Evolutionary conservation across 2,113 vertebrate species (phyloP).

Genomic region (Percopsis transmontana): DNA sequence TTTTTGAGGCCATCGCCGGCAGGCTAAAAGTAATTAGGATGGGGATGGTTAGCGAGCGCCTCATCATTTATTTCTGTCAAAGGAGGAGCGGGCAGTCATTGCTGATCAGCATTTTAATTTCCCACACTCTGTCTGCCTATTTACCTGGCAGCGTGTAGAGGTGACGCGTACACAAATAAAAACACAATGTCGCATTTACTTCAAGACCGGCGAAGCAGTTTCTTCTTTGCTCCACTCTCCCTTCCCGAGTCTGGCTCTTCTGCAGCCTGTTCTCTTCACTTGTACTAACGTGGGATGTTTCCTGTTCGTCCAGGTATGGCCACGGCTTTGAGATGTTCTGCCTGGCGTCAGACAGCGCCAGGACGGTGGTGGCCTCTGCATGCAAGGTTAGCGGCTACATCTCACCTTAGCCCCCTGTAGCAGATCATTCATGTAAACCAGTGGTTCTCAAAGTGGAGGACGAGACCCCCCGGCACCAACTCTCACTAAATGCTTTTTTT

Average conservation of each 20-base stretch:
- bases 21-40: constrained; percentile 52
- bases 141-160: constrained; percentile 36
- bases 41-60: constrained; percentile 47
- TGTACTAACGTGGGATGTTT: neutral
- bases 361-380: constrained; percentile 89
- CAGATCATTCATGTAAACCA: too few relatives aligned
- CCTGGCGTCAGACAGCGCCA: constrained; percentile 85
- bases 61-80: constrained; percentile 46
- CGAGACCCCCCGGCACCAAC: too few relatives aligned
- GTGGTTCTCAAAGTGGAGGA: too few relatives aligned
- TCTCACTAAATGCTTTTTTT: too few relatives aligned
- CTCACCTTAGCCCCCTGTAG: neutral
- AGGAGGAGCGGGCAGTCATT: constrained; percentile 34
- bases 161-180: constrained; percentile 28
- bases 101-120: constrained; percentile 54
- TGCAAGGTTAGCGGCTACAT: constrained; percentile 86
- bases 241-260: neutral
- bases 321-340: constrained; percentile 97
- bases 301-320: constrained; percentile 83
- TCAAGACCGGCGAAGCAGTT: constrained; percentile 11
- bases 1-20: constrained; percentile 40
- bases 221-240: neutral
- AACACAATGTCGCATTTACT: constrained; percentile 18
- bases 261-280: constrained; percentile 45
- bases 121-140: constrained; percentile 43